Conservation (phyloP, 2,797 vertebrate species). For the Vultur gryphus region DNA sequence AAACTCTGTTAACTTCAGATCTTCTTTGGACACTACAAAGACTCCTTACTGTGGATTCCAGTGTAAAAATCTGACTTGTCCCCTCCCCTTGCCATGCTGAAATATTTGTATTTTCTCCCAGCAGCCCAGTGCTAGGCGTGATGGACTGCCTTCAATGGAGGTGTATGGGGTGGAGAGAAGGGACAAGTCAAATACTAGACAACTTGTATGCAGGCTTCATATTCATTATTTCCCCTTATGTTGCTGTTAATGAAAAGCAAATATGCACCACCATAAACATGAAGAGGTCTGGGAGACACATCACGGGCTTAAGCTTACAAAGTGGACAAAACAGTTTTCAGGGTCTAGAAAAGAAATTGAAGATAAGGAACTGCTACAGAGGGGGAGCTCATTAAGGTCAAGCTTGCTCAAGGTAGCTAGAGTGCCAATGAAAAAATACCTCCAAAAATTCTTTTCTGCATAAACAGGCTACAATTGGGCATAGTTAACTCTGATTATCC, state of each 20-base stretch:
- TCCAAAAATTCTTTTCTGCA: neutral
- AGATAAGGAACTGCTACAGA: neutral
- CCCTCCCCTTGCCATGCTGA: neutral
- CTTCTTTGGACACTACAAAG: neutral
- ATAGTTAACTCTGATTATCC: neutral
- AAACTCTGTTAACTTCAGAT: neutral
- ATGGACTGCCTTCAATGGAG: neutral
- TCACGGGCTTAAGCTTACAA: neutral
- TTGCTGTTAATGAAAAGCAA: neutral
- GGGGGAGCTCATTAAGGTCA: neutral
- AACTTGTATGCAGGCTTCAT: neutral
- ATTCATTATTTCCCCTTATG: neutral
- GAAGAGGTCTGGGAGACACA: neutral
- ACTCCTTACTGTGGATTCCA: neutral
- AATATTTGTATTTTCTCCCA: neutral
- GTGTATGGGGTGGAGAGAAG: neutral
- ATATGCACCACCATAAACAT: neutral
- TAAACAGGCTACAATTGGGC: neutral
- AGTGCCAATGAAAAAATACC: neutral
- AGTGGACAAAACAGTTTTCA: neutral
- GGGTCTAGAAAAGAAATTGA: neutral
- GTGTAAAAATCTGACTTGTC: neutral
- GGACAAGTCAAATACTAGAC: neutral
- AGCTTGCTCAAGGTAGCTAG: neutral
- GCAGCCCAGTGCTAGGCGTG: fast-evolving